Base-by-base conservation (phyloP, 1,140 invertebrate species). In the Contarinia nasturtii region DNA sequence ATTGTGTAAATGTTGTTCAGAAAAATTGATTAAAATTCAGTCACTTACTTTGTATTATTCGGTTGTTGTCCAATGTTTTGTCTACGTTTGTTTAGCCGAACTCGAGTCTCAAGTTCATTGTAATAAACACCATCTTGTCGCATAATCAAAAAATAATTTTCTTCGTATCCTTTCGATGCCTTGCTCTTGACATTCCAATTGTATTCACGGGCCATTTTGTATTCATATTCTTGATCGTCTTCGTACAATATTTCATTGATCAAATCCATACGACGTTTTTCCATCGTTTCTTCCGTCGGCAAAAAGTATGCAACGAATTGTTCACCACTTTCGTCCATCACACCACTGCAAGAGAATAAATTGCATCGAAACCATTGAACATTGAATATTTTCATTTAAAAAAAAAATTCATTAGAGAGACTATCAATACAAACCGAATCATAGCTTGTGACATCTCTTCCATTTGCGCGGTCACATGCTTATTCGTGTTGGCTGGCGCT, bases 171-270 rank as follows among this genome's bases (percentile, higher is more conserved):
- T 64, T 95, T 93, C 1, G 87, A 91, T 1, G 88, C 80, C 71
- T 97, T 98, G 62, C 88, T 96, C 62, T 98, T 97, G 2, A 98
- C 93, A 67, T 96, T 97, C 94, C 93, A 97, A 57, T 94, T 93
- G 58, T 94, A 94, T 63, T 94, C 89, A 53, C 90, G 72, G 1
- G 88, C 86, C 82, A 94, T 92, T 67, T 88, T 87, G 56, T 94
- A 93, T 53, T 94, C 88, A 61, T 94, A 95, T 48, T 87, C 86
- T 46, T 92, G 85, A 1, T 89, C 89, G 45, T 93, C 89, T 50
- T 79, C 77, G 66, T 95, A 96, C 1, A 88, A 79, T n/a, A 86
- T 70, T 20, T 67, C 68, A 44, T 80, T 76, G 2, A 75, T 71
- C 47, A 82, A 73, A 57, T 98, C 93, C 45, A 77, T 66, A 50